Percentiles rank a stretch among this genome's conserved stretches.
phyloP scores from a whole-genome alignment of 2,888 invertebrate species.

The Dasypogon diadema region DNA sequence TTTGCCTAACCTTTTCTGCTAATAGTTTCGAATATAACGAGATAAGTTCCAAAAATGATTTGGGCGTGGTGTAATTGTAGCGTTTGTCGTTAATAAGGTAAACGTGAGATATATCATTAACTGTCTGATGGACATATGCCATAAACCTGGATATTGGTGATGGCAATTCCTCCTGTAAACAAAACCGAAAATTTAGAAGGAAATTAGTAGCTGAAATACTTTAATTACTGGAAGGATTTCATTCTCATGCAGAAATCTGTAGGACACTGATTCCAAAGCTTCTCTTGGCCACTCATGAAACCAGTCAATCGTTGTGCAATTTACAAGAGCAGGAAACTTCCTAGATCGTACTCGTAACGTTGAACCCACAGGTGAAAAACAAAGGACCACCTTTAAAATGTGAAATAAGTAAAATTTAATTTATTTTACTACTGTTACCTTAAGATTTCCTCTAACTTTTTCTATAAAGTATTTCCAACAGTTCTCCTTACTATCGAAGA shows the following conservation, averaged over 20 bases:
- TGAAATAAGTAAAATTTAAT: not conserved
- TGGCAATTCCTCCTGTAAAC: constrained; percentile 70
- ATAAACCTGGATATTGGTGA: constrained; percentile 84
- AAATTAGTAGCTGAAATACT: not conserved
- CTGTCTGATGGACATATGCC: constrained; percentile 90
- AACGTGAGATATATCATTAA: constrained; percentile 84
- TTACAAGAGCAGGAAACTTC: constrained; percentile 94
- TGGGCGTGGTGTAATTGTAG: constrained; percentile 97
- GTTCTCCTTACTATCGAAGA: constrained; percentile 89
- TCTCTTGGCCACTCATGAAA: constrained; percentile 97
- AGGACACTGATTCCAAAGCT: constrained; percentile 90
- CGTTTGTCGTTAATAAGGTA: constrained; percentile 88
- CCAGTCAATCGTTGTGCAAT: constrained; percentile 95
- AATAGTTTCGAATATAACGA: constrained; percentile 82
- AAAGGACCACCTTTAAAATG: constrained; percentile 76
- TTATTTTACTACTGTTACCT: too few species aligned
- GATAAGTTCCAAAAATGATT: constrained; percentile 94
- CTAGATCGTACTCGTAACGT: constrained; percentile 87
- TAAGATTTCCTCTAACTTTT: constrained; percentile 83
- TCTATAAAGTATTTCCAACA: constrained; percentile 97
- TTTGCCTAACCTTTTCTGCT: constrained; percentile 75
- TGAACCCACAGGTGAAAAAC: constrained; percentile 95
- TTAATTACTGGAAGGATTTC: constrained; percentile 68
- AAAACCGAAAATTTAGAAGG: not conserved
- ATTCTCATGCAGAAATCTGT: constrained; percentile 83